phyloP scores from a whole-genome alignment of 2,888 invertebrate genomes.

The Marronus borbonicus region DNA sequence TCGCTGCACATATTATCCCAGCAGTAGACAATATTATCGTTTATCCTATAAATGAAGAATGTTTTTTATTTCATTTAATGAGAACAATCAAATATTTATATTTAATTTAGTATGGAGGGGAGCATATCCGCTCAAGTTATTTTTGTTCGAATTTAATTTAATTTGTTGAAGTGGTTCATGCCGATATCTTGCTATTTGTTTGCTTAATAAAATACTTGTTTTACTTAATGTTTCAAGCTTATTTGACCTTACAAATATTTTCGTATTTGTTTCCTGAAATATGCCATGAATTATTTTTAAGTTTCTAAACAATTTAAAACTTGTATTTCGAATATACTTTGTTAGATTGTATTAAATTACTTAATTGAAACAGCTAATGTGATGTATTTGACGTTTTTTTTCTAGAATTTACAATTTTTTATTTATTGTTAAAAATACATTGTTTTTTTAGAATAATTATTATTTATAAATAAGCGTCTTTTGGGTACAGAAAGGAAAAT shows the following conservation, averaged over 20 bases:
- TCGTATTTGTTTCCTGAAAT: neutral
- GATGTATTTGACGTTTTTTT: conserved; percentile 20
- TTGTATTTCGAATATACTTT: conserved; percentile 13
- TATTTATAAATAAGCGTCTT: conserved; percentile 17
- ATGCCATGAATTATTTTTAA: conserved; percentile 21
- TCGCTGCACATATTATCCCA: neutral
- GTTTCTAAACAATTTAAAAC: neutral
- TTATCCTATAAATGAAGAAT: too few relatives aligned
- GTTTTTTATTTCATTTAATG: neutral
- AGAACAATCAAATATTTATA: neutral
- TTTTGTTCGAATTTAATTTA: neutral
- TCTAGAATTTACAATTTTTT: conserved; percentile 15
- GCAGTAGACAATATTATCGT: neutral
- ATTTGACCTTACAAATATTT: neutral
- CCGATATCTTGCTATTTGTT: neutral
- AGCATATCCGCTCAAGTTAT: neutral
- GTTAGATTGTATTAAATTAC: conserved; percentile 21
- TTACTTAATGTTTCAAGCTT: neutral
- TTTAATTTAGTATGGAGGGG: neutral
- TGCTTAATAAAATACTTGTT: neutral
- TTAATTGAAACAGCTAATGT: conserved; percentile 8
- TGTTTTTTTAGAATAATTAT: neutral
- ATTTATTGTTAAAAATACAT: conserved; percentile 22
- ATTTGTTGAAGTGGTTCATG: neutral
- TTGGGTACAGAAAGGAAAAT: conserved; percentile 31